Base-by-base conservation (phyloP, 2,888 invertebrate genomes). In the Agrypnus murinus region DNA sequence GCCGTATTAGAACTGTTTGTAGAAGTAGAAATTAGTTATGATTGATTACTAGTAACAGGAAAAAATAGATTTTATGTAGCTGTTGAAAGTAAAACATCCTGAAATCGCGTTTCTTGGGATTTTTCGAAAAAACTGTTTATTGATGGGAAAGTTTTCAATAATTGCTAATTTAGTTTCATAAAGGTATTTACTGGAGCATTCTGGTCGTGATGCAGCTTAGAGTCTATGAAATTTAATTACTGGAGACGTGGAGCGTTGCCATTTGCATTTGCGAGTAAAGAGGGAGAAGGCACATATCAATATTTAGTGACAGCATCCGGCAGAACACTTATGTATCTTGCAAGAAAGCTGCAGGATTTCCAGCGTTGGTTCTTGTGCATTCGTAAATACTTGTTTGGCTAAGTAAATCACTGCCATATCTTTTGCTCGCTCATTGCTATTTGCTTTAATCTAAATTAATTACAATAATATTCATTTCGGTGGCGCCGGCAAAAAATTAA, bases 371-470 rank as follows among this genome's bases (percentile, higher is more conserved):
- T 38, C 67, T 59, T 60, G 53, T 60, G 45, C 60, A 50, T 67
- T 62, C 15, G 40, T 53, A 67, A 53, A 67, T 67, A 67, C 53
- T 67, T 67, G 59, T 53, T 67, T 43, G 53, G 53, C 19, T 60
- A 67, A 67, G 62, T 67, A 62, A 50, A 67, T 50, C 34, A 40
- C 57, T 19, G 58, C 58, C 43, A 43, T 58, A 58, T 43, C 58
- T 58, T 48, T 40, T 31, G 58, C 58, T 40, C 58, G 40, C 48
- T 69, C 63, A 59, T 68, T 62, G 45, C 32, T 38, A 57, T 63
- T 63, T 57, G 25, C 57, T 63, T 63, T 69, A 69, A 63, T 63
- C 31, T 36, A 57, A 69, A 69, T 69, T 63, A 69, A 69, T 69
- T 46, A 25, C 57, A 58, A 57, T 69, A 55, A 69, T 69, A 63